Evolutionary conservation across 2,888 invertebrate genomes (phyloP).

Genomic region (Drosophila mayaguana): DNA sequence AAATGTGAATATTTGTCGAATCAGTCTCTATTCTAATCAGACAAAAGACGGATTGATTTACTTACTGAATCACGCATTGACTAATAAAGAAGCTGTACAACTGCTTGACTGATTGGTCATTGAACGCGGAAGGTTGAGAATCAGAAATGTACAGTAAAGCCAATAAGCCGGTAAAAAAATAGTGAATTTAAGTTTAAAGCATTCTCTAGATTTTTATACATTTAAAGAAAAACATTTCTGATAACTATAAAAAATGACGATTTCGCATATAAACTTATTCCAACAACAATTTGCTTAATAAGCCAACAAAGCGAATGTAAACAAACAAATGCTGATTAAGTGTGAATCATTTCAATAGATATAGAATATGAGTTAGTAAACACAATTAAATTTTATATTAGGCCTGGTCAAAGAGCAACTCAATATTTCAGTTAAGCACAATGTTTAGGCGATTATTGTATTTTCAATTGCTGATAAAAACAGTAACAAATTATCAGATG

Average conservation of each 20-base stretch:
- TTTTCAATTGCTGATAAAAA: constrained; percentile 35
- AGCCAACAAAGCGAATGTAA: background rate
- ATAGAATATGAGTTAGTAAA: background rate
- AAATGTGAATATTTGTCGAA: no score
- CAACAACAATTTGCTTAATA: background rate
- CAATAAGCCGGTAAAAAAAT: no score
- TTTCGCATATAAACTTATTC: background rate
- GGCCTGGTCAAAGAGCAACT: constrained; percentile 57
- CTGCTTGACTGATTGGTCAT: background rate
- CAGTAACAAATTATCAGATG: constrained; percentile 17
- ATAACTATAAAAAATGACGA: background rate
- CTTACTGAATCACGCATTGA: no score
- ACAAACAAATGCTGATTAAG: constrained; percentile 15
- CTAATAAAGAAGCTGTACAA: no score
- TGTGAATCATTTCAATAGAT: constrained; percentile 17
- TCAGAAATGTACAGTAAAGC: no score
- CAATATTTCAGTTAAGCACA: constrained; percentile 14
- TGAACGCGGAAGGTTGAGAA: no score
- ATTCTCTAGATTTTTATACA: background rate
- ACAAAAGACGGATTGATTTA: no score
- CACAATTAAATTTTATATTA: constrained; percentile 9
- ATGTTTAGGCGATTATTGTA: constrained; percentile 35
- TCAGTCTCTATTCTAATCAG: no score
- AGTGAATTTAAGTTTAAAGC: background rate
- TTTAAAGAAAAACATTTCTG: background rate